Percentiles rank a stretch among this genome's conserved stretches.
These are phyloP conservation scores for Alligator sinensis DNA, from an alignment of 2,113 vertebrate genomes.

Conservation along the genomic window DNA sequence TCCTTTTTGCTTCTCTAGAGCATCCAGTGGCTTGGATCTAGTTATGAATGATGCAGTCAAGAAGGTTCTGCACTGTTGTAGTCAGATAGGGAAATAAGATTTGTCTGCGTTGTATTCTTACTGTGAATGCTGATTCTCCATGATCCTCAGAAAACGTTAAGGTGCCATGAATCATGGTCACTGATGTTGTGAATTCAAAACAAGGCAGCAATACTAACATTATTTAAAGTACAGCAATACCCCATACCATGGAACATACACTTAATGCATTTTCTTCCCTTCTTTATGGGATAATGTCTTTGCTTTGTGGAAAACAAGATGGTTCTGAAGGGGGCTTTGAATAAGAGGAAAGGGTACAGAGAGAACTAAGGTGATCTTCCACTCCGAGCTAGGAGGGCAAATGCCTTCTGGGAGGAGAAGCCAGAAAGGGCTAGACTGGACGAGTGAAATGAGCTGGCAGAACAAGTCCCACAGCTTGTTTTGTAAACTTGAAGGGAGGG, in stretches of 20 bases:
- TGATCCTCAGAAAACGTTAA: neutral
- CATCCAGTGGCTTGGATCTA: neutral
- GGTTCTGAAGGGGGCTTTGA: slow-evolving; percentile 10
- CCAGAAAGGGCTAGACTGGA: neutral
- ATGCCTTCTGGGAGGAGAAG: neutral
- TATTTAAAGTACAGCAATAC: neutral
- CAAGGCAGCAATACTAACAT: neutral
- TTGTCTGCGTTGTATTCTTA: neutral
- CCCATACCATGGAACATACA: neutral
- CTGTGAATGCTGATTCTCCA: neutral
- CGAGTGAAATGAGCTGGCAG: neutral
- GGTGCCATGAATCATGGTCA: neutral
- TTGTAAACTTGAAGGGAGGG: neutral
- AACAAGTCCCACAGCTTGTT: neutral
- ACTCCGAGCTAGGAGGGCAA: neutral
- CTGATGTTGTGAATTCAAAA: neutral
- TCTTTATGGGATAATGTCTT: neutral
- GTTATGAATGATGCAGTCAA: slow-evolving; percentile 5
- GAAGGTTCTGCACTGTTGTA: neutral
- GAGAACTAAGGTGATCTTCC: neutral
- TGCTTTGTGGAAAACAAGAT: neutral
- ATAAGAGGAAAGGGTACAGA: slow-evolving; percentile 1
- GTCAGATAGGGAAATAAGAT: neutral
- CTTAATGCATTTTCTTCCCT: too few species aligned
- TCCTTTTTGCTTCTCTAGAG: neutral